Conservation (phyloP, 2,888 invertebrate species). For the Patella ulyssiponensis region DNA sequence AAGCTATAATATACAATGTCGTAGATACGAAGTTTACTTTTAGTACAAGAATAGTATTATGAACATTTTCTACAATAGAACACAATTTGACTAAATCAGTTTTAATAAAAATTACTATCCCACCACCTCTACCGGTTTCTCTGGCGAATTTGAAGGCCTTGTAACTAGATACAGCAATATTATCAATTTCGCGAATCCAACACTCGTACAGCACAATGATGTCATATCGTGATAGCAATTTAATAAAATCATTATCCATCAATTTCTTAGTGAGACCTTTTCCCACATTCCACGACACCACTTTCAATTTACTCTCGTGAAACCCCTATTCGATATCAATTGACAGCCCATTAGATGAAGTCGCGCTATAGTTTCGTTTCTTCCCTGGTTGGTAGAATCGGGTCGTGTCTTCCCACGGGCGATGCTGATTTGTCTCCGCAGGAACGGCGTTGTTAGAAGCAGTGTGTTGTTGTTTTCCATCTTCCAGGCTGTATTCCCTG, state of each 20-base stretch:
- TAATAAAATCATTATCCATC: slow-evolving; percentile 1
- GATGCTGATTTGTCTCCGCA: too few relatives aligned
- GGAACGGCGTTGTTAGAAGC: too few relatives aligned
- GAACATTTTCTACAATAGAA: background rate
- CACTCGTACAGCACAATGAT: background rate
- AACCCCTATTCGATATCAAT: too few relatives aligned
- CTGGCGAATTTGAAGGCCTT: background rate
- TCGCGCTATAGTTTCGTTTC: too few relatives aligned
- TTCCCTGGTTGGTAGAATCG: too few relatives aligned
- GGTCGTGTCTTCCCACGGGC: too few relatives aligned
- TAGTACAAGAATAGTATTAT: background rate
- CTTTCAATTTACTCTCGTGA: background rate
- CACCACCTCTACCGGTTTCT: background rate
- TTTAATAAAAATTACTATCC: background rate
- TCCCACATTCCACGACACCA: background rate
- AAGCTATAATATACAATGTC: background rate
- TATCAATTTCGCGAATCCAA: background rate
- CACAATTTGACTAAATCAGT: background rate
- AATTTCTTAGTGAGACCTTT: background rate
- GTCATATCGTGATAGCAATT: background rate
- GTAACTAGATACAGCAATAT: background rate
- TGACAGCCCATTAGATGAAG: too few relatives aligned
- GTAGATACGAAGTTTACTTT: too few relatives aligned
- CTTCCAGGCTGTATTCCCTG: background rate
- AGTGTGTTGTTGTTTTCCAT: too few relatives aligned